phyloP scores from a whole-genome alignment of 2,113 vertebrate species.

The Malurus melanocephalus region DNA sequence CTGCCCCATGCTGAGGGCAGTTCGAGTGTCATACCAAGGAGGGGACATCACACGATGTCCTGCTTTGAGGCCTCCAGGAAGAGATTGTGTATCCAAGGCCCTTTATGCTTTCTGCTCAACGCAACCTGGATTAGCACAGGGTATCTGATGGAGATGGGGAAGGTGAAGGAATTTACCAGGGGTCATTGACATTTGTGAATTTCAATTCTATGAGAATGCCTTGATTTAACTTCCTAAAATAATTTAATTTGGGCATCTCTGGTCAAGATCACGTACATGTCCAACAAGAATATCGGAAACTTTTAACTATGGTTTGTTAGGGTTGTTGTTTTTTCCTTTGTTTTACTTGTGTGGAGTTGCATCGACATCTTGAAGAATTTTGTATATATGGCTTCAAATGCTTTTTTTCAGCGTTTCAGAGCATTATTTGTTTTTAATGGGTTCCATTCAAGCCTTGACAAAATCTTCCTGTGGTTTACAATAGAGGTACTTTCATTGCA shows the following conservation, averaged over 20 bases:
- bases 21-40: fast-evolving
- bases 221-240: neutral
- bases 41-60: neutral
- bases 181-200: neutral
- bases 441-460: neutral
- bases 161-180: neutral
- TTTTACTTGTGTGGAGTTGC: neutral
- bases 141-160: neutral
- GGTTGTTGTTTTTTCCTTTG: neutral
- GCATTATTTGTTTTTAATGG: neutral
- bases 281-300: neutral
- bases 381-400: neutral
- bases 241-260: neutral
- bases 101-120: neutral
- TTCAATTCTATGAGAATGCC: neutral
- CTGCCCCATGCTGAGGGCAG: neutral
- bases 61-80: neutral
- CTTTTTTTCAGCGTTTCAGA: neutral
- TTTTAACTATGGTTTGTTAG: neutral
- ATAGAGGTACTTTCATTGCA: neutral
- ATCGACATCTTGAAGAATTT: neutral
- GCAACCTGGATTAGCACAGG: neutral
- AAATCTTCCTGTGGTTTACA: neutral
- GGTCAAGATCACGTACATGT: neutral
- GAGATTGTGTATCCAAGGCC: neutral